phyloP scores from a whole-genome alignment of 2,888 invertebrate genomes.

The Drosophila macrothrix region DNA sequence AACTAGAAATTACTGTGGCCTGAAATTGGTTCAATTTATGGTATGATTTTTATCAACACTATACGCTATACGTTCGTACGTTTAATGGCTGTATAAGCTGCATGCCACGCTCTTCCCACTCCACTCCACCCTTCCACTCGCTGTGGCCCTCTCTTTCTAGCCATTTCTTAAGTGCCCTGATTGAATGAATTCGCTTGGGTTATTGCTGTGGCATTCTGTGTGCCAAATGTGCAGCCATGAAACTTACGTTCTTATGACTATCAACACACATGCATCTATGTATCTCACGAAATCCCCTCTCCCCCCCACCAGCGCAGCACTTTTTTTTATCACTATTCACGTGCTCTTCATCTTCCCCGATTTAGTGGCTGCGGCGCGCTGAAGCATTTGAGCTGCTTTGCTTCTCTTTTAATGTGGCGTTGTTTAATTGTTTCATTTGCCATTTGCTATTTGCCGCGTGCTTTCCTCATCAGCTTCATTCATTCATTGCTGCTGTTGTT shows the following conservation, averaged over 20 bases:
- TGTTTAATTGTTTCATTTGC: conserved; percentile 65
- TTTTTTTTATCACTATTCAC: neutral
- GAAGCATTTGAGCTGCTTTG: conserved; percentile 41
- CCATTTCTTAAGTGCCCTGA: conserved; percentile 37
- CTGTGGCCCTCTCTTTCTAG: neutral
- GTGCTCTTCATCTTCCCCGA: neutral
- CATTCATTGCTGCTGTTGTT: conserved; percentile 14
- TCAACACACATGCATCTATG: conserved; percentile 52
- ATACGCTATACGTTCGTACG: conserved; percentile 25
- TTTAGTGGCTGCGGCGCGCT: conserved; percentile 17
- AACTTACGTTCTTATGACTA: conserved; percentile 62
- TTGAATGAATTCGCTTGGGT: conserved; percentile 40
- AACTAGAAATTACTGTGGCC: conserved; percentile 65
- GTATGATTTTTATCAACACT: conserved; percentile 58
- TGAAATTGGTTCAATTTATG: conserved; percentile 68
- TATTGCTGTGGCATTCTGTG: conserved; percentile 48
- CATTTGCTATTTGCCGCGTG: conserved; percentile 49
- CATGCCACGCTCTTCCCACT: neutral
- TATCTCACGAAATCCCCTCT: neutral
- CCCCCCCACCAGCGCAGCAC: neutral
- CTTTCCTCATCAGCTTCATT: conserved; percentile 50
- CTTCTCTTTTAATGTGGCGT: conserved; percentile 44
- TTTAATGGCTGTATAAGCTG: conserved; percentile 39
- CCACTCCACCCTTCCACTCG: neutral
- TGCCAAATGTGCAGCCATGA: conserved; percentile 75